Evolutionary conservation across 2,113 vertebrate species (phyloP), one percentile per base, ranked within the genome.

Genomic region (Lampris incognitus): DNA sequence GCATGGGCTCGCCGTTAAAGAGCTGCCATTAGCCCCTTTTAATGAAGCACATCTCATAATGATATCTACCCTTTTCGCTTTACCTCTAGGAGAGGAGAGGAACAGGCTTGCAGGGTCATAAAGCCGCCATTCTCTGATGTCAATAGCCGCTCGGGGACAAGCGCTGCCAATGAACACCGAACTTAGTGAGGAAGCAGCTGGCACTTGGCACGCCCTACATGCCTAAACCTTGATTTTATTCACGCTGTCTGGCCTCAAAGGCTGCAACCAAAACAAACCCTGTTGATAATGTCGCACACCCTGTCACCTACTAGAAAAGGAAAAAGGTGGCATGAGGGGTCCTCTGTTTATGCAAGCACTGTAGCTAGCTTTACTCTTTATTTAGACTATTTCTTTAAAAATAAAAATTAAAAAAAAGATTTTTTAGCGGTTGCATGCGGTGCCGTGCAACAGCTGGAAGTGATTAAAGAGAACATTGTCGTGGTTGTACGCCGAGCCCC

Each of bases 1-100:
- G 83, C 75, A 76, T 69, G 46, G 51, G 86, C 81, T 74, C 71
- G 1, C 64, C 49, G 77, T 82, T 92, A 92, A 89, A 92, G 86
- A 93, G 82, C 83, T 79, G 68, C 83, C 87, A 92, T 94, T 94
- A 92, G 88, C 81, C 51, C 58, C 69, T 74, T 91, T 89, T 92
- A 93, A 93, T 93, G 89, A 88, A 79, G 80, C 83, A 81, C 85
- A 74, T 79, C 83, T 81, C 85, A 89, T 93, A 85, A 90, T 91
- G 85, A 91, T 88, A 90, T 83, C 80, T 82, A 72, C 86, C 84
- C 82, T 80, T 87, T 86, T 83, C 81, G 81, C 84, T 86, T 86
- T 83, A 66, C 60, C 74, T 90, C 83, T 69, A 59, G 38, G 52
- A 87, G 81, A 87, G 89, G 85, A 91, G 82, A 79, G 72, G 73